Base-by-base conservation (phyloP, 2,888 invertebrate species). In the Barypeithes pellucidus region DNA sequence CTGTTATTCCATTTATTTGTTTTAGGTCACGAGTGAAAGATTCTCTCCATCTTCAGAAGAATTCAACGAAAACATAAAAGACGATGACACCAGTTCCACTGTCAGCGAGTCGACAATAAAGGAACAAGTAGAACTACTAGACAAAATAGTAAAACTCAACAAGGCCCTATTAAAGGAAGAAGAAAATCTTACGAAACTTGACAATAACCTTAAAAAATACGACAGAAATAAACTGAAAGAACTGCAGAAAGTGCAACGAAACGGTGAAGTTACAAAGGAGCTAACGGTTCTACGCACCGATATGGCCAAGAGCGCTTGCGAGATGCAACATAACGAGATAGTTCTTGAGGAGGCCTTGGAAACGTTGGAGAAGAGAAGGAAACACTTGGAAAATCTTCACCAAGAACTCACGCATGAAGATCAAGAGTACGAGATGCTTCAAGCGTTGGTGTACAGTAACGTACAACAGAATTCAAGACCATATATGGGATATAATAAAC, bases 101-200 rank as follows among this genome's bases (percentile, higher is more conserved):
- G 89, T 79, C 0, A 89, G 90, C 57, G 89, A 89, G 81, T 87
- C 90, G 80, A 87, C 90, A 11, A 77, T 89, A 33, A 85, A 86
- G 77, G 90, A 90, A 82, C 91, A 93, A 86, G 88, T 92, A n/a
- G 91, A 92, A 79, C 87, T 93, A 77, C 87, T 93, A 80, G 94
- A 94, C 80, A 92, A 91, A 84, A 89, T 94, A 60, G 89, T 92
- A 22, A 90, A 91, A 65, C 87, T 94, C 24, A 94, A 94, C 83
- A 92, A 93, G 82, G 89, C 91, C 80, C 85, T 95, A 70, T 90
- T 93, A 71, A 88, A 91, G 70, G 93, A 94, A 83, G 93, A 94
- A 82, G 93, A 93, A 82, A 86, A 90, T 69, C 87, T 94, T 2
- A 90, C 93, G 3, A 88, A 93, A 78, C 83, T 95, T 86, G 90